Percentiles rank a stretch among this genome's conserved stretches.
Evolutionary conservation across 1,140 invertebrate species (phyloP).

Genomic region (Drosophila serrata): DNA sequence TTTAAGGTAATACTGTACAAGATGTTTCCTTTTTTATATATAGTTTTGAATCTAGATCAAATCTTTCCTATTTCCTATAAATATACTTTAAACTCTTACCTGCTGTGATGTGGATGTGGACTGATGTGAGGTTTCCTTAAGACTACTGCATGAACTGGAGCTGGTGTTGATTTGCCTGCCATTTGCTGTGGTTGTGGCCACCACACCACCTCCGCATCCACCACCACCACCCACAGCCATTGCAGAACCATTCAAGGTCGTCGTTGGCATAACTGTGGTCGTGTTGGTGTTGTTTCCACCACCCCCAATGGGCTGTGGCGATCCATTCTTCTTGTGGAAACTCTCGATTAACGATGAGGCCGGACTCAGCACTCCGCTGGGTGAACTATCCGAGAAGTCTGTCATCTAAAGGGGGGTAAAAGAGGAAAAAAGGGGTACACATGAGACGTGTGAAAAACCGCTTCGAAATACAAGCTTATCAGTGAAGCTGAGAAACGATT

Average conservation of each 20-base stretch:
- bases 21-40: not conserved
- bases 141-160: slow-evolving; percentile 82
- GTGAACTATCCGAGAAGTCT: slow-evolving; percentile 84
- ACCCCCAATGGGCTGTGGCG: slow-evolving; percentile 17
- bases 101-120: slow-evolving; percentile 85
- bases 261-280: slow-evolving; percentile 30
- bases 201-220: slow-evolving; percentile 28
- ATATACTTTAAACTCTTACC: slow-evolving; percentile 47
- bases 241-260: slow-evolving; percentile 52
- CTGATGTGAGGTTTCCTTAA: slow-evolving; percentile 85
- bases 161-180: slow-evolving; percentile 82
- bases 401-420: slow-evolving; percentile 71
- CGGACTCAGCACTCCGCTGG: slow-evolving; percentile 76
- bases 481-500: slow-evolving; percentile 2
- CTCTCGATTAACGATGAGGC: slow-evolving; percentile 81
- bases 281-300: slow-evolving; percentile 11
- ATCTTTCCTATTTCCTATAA: not conserved
- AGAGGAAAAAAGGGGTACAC: not conserved
- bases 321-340: slow-evolving; percentile 82
- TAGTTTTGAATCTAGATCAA: not conserved
- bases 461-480: slow-evolving; percentile 31
- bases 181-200: slow-evolving; percentile 40
- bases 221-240: slow-evolving; percentile 31
- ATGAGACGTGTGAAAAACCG: slow-evolving; percentile 1
- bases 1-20: not conserved